These are phyloP conservation scores for Eidolon dupreanum DNA, from an alignment of 2,797 vertebrate genomes.

Conservation along the genomic window DNA sequence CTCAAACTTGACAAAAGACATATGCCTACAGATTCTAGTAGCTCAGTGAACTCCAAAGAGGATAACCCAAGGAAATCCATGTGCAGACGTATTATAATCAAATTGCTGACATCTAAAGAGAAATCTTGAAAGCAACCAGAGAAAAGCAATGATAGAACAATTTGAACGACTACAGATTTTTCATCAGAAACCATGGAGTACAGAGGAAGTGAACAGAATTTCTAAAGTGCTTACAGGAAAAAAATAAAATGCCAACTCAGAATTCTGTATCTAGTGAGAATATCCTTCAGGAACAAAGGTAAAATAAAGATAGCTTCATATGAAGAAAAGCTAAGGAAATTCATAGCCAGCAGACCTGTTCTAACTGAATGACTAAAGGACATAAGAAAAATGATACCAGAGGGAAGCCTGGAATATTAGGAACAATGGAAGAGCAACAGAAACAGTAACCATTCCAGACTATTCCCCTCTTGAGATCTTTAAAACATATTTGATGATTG, in stretches of 20 bases:
- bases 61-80: neutral
- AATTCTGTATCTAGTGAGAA: neutral
- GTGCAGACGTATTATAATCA: neutral
- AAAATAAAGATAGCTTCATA: neutral
- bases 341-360: neutral
- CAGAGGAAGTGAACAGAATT: neutral
- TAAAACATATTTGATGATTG: neutral
- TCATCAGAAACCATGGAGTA: neutral
- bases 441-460: neutral
- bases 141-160: neutral
- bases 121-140: neutral
- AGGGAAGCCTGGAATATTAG: neutral
- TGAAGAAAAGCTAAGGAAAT: neutral
- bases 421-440: neutral
- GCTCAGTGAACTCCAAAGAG: neutral
- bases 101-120: neutral
- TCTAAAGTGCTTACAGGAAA: neutral
- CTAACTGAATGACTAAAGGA: neutral
- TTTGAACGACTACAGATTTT: neutral
- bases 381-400: neutral
- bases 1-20: neutral
- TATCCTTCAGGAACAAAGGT: neutral
- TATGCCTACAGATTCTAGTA: neutral
- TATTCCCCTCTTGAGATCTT: neutral
- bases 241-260: neutral